phyloP scores from a whole-genome alignment of 2,797 vertebrate genomes.

The Acestrorhynchus altus region DNA sequence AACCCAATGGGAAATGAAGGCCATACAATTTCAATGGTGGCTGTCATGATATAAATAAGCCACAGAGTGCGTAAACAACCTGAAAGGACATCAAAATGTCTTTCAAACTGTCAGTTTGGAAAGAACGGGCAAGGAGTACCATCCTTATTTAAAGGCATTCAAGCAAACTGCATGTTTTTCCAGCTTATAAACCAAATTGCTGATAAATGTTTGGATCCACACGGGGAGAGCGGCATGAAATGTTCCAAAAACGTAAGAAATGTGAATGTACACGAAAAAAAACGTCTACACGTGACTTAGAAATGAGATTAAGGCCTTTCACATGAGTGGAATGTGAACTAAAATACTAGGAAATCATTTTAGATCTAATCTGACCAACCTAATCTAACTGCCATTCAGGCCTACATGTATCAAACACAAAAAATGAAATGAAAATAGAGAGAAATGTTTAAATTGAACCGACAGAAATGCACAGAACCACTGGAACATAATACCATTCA shows the following conservation, averaged over 20 bases:
- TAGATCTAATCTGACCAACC: not conserved
- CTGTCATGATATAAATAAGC: not conserved
- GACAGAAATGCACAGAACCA: not conserved
- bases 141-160: not conserved
- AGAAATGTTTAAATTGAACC: not conserved
- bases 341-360: slow-evolving; percentile 42
- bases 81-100: not conserved
- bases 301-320: slow-evolving; percentile 18
- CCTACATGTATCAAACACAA: not conserved
- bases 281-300: not conserved
- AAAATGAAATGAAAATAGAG: not conserved
- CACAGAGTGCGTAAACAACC: not conserved
- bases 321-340: slow-evolving; percentile 75
- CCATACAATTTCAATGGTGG: not conserved
- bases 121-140: not conserved
- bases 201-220: not conserved
- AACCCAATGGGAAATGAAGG: not conserved
- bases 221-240: not conserved
- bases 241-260: not conserved
- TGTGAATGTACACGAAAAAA: not conserved
- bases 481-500: not conserved
- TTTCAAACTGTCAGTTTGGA: not conserved
- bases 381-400: not conserved
- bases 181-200: not conserved
- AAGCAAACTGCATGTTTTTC: not conserved